phyloP scores from a whole-genome alignment of 1,140 invertebrate genomes.

The Leptinotarsa lineolata region DNA sequence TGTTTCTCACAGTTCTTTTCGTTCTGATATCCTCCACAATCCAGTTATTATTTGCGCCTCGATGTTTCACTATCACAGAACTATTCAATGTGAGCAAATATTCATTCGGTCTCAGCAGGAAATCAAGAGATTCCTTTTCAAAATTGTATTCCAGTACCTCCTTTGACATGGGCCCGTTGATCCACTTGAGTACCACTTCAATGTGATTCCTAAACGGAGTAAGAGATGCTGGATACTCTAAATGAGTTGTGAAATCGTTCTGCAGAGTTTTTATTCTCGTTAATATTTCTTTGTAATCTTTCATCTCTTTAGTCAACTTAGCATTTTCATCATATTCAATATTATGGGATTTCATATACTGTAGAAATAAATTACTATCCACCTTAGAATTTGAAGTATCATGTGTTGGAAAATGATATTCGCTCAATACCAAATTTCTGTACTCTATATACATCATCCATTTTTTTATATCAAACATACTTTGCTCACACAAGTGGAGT shows the following conservation, averaged over 20 bases:
- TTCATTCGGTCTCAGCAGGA: constrained; percentile 32
- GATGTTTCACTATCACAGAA: constrained; percentile 22
- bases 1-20: constrained; percentile 12
- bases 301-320: constrained; percentile 36
- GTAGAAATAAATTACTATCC: constrained; percentile 36
- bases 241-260: neutral
- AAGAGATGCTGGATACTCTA: constrained; percentile 36
- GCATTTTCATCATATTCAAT: constrained; percentile 26
- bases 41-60: constrained; percentile 44
- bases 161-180: constrained; percentile 14
- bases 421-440: constrained; percentile 59
- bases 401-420: constrained; percentile 61
- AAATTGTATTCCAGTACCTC: constrained; percentile 31
- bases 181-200: constrained; percentile 25
- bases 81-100: constrained; percentile 31
- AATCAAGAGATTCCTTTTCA: constrained; percentile 30
- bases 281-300: constrained; percentile 42
- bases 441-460: constrained; percentile 68
- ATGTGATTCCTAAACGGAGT: constrained; percentile 42
- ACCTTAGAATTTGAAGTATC: constrained; percentile 28
- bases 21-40: constrained; percentile 29
- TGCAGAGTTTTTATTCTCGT: constrained; percentile 33
- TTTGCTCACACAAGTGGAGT: constrained; percentile 57
- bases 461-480: constrained; percentile 65
- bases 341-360: constrained; percentile 38